phyloP scores from a whole-genome alignment of 2,888 invertebrate species.

The Glaucopsyche alexis region DNA sequence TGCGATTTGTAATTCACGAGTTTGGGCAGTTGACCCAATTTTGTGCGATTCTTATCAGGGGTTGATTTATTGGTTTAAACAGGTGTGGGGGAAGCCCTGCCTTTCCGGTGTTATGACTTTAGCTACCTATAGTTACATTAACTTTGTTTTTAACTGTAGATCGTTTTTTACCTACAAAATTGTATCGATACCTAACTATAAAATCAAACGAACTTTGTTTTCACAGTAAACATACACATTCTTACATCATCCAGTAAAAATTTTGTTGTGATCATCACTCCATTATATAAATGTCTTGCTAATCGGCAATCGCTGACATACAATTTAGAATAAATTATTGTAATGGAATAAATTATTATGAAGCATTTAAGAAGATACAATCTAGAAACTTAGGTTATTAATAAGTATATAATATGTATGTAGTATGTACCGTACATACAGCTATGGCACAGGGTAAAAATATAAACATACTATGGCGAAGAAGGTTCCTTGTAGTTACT shows the following conservation, averaged over 20 bases:
- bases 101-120: neutral
- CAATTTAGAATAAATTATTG: conserved; percentile 11
- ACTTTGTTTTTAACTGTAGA: neutral
- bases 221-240: neutral
- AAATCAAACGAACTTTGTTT: conserved; percentile 8
- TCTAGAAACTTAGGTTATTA: neutral
- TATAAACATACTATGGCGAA: too few relatives aligned
- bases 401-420: neutral
- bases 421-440: too few relatives aligned
- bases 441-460: too few relatives aligned
- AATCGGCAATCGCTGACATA: neutral
- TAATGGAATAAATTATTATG: neutral
- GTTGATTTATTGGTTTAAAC: neutral
- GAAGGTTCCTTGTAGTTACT: too few relatives aligned
- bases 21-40: neutral
- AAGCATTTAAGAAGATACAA: conserved; percentile 4
- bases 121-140: neutral
- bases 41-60: neutral
- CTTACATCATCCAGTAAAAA: conserved; percentile 16
- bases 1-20: neutral
- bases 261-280: conserved; percentile 20
- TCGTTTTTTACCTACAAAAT: neutral
- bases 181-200: neutral
- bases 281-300: conserved; percentile 4
- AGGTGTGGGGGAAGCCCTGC: neutral